A percentile compares a stretch with the other conserved stretches of the same genome.
Evolutionary conservation across 92 coral and sea anemone genomes (phyloP).

Genomic region (Phenganax marumi): DNA sequence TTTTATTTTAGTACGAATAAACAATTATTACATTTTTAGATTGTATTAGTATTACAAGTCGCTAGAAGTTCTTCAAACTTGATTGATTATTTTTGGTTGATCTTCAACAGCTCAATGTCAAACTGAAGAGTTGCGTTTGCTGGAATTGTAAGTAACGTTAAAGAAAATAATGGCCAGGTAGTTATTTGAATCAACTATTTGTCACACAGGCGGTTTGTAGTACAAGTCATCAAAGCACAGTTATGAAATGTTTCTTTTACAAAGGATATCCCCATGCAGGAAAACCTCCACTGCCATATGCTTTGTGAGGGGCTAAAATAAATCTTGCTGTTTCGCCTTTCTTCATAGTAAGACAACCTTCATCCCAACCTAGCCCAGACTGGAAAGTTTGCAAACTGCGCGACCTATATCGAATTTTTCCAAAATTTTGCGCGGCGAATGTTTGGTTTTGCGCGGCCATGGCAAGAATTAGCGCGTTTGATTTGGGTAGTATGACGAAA

Average conservation of each 20-base stretch:
- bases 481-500: no score
- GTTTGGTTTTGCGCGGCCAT: no score
- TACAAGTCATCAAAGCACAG: not conserved
- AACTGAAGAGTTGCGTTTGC: slow-evolving; percentile 55
- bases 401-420: no score
- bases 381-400: no score
- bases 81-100: slow-evolving; percentile 30
- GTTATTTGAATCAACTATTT: not conserved
- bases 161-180: slow-evolving; percentile 12
- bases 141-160: slow-evolving; percentile 58
- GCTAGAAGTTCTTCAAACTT: not conserved
- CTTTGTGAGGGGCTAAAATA: slow-evolving; percentile 50
- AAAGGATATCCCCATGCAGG: slow-evolving; percentile 70
- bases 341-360: slow-evolving; percentile 58
- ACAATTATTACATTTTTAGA: not conserved
- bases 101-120: slow-evolving; percentile 56
- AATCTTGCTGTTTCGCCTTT: slow-evolving; percentile 60
- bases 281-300: slow-evolving; percentile 57
- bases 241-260: not conserved
- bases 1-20: not conserved
- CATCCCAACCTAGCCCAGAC: slow-evolving; percentile 70
- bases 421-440: no score
- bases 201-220: not conserved
- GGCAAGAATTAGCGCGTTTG: no score
- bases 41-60: not conserved